phyloP scores from a whole-genome alignment of 2,797 vertebrate genomes.

The Megaceryle alcyon region DNA sequence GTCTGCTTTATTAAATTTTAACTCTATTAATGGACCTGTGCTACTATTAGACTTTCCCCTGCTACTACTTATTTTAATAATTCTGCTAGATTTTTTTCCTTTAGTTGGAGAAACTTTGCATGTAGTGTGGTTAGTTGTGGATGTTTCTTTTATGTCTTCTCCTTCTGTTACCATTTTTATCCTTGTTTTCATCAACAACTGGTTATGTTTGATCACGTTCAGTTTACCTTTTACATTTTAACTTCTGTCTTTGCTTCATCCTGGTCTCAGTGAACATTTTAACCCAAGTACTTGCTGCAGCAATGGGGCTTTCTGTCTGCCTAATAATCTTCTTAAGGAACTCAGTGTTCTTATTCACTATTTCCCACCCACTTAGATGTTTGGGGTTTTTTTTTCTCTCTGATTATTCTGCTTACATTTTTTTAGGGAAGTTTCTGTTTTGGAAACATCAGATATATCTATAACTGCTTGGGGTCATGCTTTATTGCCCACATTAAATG shows the following conservation, averaged over 20 bases:
- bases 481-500: slow-evolving; percentile 28
- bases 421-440: not conserved
- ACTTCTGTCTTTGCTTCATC: not conserved
- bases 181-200: not conserved
- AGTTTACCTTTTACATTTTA: not conserved
- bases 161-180: not conserved
- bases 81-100: not conserved
- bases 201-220: not conserved
- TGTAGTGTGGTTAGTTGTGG: not conserved
- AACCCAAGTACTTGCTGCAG: not conserved
- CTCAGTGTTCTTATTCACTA: not conserved
- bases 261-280: not conserved
- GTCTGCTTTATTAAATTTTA: slow-evolving; percentile 56
- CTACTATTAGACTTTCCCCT: not conserved
- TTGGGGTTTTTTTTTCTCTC: not conserved
- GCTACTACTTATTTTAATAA: not conserved
- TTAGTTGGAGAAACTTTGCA: not conserved
- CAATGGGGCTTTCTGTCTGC: not conserved
- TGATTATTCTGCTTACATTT: not conserved
- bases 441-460: not conserved
- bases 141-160: not conserved
- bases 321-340: not conserved
- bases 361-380: not conserved
- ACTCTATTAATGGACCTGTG: slow-evolving; percentile 28
- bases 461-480: not conserved